phyloP scores from a whole-genome alignment of 2,113 vertebrate species.

The Heteronetta atricapilla region DNA sequence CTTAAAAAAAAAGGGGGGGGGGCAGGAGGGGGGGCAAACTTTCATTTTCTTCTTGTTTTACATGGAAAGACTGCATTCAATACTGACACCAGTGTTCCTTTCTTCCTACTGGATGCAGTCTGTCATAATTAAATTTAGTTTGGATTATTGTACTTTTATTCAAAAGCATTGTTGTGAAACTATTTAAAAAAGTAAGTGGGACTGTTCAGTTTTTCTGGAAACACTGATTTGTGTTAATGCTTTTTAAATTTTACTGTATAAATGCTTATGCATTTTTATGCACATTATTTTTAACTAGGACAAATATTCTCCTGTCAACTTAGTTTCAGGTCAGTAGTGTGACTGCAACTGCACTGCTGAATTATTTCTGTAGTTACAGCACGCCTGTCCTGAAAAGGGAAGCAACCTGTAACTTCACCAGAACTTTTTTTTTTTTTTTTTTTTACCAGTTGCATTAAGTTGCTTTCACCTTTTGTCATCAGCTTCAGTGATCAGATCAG shows the following conservation, averaged over 20 bases:
- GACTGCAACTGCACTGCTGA: not conserved
- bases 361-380: rapidly evolving
- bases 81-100: not conserved
- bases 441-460: not conserved
- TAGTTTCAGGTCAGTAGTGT: not conserved
- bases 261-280: not conserved
- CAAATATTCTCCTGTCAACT: not conserved
- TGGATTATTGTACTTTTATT: not conserved
- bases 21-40: not conserved
- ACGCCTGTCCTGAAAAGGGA: not conserved
- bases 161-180: not conserved
- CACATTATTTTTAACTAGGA: not conserved
- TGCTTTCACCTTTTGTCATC: not conserved
- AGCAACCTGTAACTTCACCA: not conserved
- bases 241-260: not conserved
- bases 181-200: not conserved
- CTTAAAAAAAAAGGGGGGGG: rapidly evolving
- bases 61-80: not conserved
- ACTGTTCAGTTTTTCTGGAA: not conserved
- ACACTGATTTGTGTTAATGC: not conserved
- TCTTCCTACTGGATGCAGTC: not conserved
- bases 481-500: not conserved
- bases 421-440: not conserved
- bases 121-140: not conserved
- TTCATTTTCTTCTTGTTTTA: not conserved